Percentiles rank a stretch among this genome's conserved stretches.
Evolutionary conservation across 1,140 invertebrate genomes (phyloP).

Genomic region (Neodiprion pinetum): DNA sequence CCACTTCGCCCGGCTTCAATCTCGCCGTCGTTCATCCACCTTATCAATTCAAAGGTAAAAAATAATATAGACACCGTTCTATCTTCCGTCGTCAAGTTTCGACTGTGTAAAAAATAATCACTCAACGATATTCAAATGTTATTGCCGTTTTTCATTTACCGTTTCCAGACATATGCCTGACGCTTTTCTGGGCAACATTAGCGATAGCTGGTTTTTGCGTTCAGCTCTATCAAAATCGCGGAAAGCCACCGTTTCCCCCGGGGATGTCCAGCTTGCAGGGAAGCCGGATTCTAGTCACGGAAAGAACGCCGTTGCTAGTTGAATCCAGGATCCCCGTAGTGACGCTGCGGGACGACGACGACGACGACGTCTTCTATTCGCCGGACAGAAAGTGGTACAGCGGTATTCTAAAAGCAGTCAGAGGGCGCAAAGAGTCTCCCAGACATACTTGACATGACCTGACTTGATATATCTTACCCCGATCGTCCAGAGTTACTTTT

Average conservation of each 20-base stretch:
- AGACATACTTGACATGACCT: conserved; percentile 29
- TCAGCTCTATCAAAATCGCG: conserved; percentile 62
- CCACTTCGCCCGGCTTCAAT: conserved; percentile 66
- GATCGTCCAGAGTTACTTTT: no score
- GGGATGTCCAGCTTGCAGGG: conserved; percentile 32
- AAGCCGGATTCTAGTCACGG: conserved; percentile 14
- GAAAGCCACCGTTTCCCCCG: conserved; percentile 67
- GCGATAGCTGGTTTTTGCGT: conserved; percentile 59
- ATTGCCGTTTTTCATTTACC: conserved; percentile 9
- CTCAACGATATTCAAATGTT: conserved; percentile 1
- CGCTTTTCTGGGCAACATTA: conserved; percentile 63
- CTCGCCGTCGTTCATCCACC: conserved; percentile 69
- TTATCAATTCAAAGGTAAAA: conserved; percentile 68
- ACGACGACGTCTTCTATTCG: conserved; percentile 23
- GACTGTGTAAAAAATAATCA: background rate
- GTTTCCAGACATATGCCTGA: conserved; percentile 66
- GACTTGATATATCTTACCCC: background rate
- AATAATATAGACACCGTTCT: conserved; percentile 20
- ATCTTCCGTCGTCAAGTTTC: conserved; percentile 10
- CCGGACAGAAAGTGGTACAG: conserved; percentile 8
- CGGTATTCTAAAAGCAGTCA: background rate
- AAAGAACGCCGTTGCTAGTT: conserved; percentile 18
- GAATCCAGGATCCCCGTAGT: conserved; percentile 14
- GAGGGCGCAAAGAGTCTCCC: no score
- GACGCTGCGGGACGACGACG: conserved; percentile 15